Conservation (phyloP, 2,113 vertebrate genomes). For the Ameiurus melas region DNA sequence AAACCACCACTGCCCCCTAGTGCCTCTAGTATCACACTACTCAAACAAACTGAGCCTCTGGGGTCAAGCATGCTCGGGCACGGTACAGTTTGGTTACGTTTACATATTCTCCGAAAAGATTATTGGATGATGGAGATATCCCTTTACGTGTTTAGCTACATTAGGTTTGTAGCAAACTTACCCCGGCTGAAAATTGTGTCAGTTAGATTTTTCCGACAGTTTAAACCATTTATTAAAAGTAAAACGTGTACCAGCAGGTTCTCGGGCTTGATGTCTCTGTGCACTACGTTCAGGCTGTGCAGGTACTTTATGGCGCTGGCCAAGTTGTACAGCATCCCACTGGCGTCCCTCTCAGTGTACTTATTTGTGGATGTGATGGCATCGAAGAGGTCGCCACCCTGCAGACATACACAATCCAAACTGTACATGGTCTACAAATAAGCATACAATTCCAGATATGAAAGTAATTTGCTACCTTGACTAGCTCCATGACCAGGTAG, state of each 20-base stretch:
- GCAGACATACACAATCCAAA: slow-evolving; percentile 52
- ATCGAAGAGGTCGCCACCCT: slow-evolving; percentile 98
- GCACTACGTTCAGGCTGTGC: slow-evolving; percentile 93
- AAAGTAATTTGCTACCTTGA: slow-evolving; percentile 79
- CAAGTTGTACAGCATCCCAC: slow-evolving; percentile 96
- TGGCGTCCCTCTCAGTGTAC: slow-evolving; percentile 96
- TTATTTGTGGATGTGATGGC: slow-evolving; percentile 98
- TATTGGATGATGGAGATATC: not conserved
- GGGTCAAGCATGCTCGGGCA: too few relatives aligned
- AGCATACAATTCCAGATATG: not conserved
- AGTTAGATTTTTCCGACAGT: not conserved
- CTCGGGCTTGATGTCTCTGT: slow-evolving; percentile 97
- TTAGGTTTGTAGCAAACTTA: not conserved
- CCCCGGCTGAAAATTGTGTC: too few relatives aligned
- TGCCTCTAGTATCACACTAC: too few relatives aligned
- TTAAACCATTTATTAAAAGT: not conserved
- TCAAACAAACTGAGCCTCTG: too few relatives aligned
- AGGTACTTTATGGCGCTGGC: slow-evolving; percentile 97
- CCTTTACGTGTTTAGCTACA: not conserved
- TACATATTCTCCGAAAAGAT: not conserved
- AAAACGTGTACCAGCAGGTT: slow-evolving; percentile 87
- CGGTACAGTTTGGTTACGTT: too few relatives aligned
- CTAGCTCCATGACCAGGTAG: slow-evolving; percentile 97
- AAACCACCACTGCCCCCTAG: too few relatives aligned
- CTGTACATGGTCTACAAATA: not conserved